These are phyloP conservation scores for Arvicanthis niloticus DNA, from an alignment of 2,113 vertebrate species.

Conservation along the genomic window DNA sequence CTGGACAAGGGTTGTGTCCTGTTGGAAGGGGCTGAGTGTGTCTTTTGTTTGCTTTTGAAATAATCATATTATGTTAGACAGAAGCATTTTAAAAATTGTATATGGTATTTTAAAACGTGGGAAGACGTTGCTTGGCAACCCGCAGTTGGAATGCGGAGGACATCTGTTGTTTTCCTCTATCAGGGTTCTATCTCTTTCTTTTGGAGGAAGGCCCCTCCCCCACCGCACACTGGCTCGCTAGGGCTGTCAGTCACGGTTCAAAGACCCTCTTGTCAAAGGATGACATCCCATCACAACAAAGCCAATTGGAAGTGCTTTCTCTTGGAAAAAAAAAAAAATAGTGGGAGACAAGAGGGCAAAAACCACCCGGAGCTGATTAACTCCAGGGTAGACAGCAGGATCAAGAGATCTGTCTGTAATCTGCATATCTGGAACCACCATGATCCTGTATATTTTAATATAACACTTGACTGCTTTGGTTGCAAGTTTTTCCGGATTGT, in stretches of 20 bases:
- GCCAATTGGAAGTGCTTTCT: constrained; percentile 21
- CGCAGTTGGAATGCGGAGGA: constrained; percentile 71
- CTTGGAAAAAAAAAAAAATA: background rate
- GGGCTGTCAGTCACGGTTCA: constrained; percentile 64
- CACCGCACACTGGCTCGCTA: background rate
- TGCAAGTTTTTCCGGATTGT: background rate
- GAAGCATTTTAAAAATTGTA: constrained; percentile 75
- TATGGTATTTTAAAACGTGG: constrained; percentile 76
- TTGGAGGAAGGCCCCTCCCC: constrained; percentile 31
- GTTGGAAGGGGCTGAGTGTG: constrained; percentile 54
- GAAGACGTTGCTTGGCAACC: constrained; percentile 79
- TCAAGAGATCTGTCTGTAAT: background rate
- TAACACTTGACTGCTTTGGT: background rate
- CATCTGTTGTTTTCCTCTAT: constrained; percentile 79
- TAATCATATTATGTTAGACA: constrained; percentile 74
- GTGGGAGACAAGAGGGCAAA: background rate
- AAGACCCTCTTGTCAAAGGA: background rate
- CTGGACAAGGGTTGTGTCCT: constrained; percentile 39
- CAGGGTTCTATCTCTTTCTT: constrained; percentile 63
- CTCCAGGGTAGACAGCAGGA: background rate
- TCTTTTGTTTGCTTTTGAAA: constrained; percentile 72
- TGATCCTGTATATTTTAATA: background rate
- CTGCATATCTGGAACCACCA: background rate
- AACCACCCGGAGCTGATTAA: background rate
- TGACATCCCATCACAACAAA: background rate